These are phyloP conservation scores for Dicerorhinus sumatrensis DNA, from an alignment of 2,113 vertebrate species.

Conservation along the genomic window DNA sequence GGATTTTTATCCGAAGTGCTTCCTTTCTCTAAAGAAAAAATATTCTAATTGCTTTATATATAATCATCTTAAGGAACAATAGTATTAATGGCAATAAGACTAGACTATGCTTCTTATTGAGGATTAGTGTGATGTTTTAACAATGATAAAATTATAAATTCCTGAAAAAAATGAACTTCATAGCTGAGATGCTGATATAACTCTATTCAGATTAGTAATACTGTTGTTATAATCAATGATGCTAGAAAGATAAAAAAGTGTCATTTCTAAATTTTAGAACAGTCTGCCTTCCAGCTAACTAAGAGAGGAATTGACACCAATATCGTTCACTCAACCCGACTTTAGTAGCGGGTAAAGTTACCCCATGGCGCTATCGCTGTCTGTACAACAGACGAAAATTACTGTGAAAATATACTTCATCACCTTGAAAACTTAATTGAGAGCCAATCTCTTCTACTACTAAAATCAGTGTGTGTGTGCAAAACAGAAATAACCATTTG, in stretches of 20 bases:
- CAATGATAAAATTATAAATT: slow-evolving; percentile 59
- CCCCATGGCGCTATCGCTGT: neutral
- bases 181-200: slow-evolving; percentile 58
- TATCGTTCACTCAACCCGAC: slow-evolving; percentile 69
- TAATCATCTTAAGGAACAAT: slow-evolving; percentile 40
- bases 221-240: neutral
- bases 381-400: slow-evolving; percentile 60
- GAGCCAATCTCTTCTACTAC: slow-evolving; percentile 43
- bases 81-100: neutral
- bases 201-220: slow-evolving; percentile 35
- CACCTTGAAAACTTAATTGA: slow-evolving; percentile 65
- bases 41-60: neutral
- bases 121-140: slow-evolving; percentile 66
- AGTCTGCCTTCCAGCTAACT: slow-evolving; percentile 42
- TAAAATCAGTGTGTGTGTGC: neutral
- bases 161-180: slow-evolving; percentile 47
- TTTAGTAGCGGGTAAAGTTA: slow-evolving; percentile 66
- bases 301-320: slow-evolving; percentile 37
- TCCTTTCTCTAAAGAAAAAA: neutral
- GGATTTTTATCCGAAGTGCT: neutral
- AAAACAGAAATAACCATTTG: slow-evolving; percentile 68
- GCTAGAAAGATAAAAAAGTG: slow-evolving; percentile 25
- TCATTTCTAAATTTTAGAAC: slow-evolving; percentile 60
- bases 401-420: slow-evolving; percentile 73
- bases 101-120: slow-evolving; percentile 54